Base-by-base conservation (phyloP, 2,888 invertebrate genomes). In the Noctua janthe region DNA sequence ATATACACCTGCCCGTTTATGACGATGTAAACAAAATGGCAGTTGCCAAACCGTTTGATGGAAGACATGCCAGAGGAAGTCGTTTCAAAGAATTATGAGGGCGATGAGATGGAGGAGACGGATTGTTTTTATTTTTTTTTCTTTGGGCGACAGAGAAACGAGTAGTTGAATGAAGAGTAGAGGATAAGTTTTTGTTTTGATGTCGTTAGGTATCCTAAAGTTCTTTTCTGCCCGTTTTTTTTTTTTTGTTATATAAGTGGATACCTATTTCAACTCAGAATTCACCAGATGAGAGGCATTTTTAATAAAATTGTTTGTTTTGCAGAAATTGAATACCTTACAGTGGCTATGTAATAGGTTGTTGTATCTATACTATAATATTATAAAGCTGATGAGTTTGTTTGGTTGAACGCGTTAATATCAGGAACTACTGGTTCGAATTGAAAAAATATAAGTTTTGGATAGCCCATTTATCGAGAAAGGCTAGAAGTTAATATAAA, bases 41-140 rank as follows among this genome's bases (percentile, higher is more conserved):
- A 54, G 70, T 66, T 80, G 74, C 85, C 75, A 78, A 80, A 67
- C 54, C 20, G 78, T 85, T 80, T 78, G 78, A 81, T 81, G 85
- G 86, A 88, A 85, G 76, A 85, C 86, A 56, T 76, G 76, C 88
- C 86, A 85, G 67, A 35, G 73, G 77, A 81, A 88, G 75, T 71
- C 67, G 73, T 81, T 81, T 29, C 62, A 64, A 78, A 81, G 70
- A 85, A 56, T 88, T 85, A 84, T 84, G 74, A 67, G n/a, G 13
- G 66, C n/a, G 74, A 72, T 75, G 84, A 78, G 56, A 56, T 67
- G 29, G 20, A 59, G 59, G 29, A 47, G 76, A 82, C 51, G 39
- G n/a, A 78, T 83, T 72, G 78, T 87, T 84, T 71, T 43, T n/a
- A n/a, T 62, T 71, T 69, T 69, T 59, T 59, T 70, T 56, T 71